Percentiles rank a stretch among this genome's conserved stretches.
Evolutionary conservation across 1,140 invertebrate genomes (phyloP).

Genomic region (Dryas iulia): DNA sequence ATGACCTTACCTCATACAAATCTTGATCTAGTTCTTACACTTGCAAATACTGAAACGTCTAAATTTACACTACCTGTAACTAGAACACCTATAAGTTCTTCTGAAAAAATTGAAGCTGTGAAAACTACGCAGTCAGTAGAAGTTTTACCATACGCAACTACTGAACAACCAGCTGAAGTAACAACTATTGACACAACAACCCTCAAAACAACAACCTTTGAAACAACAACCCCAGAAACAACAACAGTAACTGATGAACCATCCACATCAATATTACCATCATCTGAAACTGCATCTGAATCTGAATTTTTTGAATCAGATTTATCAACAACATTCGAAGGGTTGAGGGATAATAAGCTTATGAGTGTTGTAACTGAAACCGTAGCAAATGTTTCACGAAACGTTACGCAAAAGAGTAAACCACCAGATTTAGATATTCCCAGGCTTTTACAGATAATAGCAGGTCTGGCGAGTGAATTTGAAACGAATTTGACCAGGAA

Average conservation of each 20-base stretch:
- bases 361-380: no score
- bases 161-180: not conserved
- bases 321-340: no score
- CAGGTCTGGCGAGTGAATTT: slow-evolving; percentile 45
- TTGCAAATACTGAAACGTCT: no score
- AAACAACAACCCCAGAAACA: not conserved
- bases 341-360: no score
- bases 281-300: not conserved
- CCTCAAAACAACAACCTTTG: not conserved
- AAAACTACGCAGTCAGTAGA: no score
- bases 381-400: no score
- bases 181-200: not conserved
- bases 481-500: slow-evolving; percentile 43
- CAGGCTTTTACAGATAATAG: slow-evolving; percentile 39
- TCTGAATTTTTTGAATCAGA: not conserved
- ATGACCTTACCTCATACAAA: not conserved
- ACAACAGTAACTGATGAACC: not conserved
- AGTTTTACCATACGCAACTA: no score
- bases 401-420: not conserved
- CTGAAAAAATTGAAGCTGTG: no score
- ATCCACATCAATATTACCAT: not conserved
- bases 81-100: no score
- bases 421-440: slow-evolving; percentile 30
- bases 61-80: no score
- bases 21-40: not conserved